These are phyloP conservation scores for Tenthredo mesomela DNA, from an alignment of 2,888 invertebrate genomes.

Conservation along the genomic window DNA sequence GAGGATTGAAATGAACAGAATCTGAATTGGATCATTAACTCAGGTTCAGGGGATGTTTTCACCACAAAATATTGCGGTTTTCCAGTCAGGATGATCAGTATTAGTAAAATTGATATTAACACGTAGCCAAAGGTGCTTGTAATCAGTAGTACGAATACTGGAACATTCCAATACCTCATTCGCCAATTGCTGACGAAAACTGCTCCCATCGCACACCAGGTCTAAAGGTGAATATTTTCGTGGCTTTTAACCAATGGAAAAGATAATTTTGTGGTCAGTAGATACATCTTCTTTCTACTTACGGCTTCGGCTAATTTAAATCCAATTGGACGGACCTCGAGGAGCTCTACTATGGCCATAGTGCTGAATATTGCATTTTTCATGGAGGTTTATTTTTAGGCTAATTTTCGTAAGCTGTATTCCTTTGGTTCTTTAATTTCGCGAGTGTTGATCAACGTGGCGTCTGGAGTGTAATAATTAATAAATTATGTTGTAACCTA, in stretches of 20 bases:
- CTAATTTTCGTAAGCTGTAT: neutral
- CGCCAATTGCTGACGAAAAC: constrained; percentile 37
- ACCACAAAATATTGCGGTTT: constrained; percentile 37
- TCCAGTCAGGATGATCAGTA: neutral
- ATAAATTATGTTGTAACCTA: neutral
- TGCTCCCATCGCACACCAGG: neutral
- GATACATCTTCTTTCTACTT: neutral
- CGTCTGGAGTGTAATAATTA: neutral
- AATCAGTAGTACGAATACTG: constrained; percentile 9
- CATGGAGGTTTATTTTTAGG: neutral
- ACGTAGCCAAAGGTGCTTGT: neutral
- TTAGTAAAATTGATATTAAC: neutral
- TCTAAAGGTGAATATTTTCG: neutral
- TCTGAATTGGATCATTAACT: neutral
- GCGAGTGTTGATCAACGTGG: constrained; percentile 5
- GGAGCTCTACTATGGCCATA: constrained; percentile 13
- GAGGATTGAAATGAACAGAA: neutral
- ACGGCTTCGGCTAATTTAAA: constrained; percentile 30
- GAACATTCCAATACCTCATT: constrained; percentile 18
- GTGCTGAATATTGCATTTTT: neutral
- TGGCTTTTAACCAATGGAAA: neutral
- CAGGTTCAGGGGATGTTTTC: neutral
- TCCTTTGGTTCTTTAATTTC: neutral
- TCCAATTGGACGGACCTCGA: constrained; percentile 19
- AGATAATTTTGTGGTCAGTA: neutral